Conservation (phyloP, 2,888 invertebrate genomes). For the Monochamus alternatus region DNA sequence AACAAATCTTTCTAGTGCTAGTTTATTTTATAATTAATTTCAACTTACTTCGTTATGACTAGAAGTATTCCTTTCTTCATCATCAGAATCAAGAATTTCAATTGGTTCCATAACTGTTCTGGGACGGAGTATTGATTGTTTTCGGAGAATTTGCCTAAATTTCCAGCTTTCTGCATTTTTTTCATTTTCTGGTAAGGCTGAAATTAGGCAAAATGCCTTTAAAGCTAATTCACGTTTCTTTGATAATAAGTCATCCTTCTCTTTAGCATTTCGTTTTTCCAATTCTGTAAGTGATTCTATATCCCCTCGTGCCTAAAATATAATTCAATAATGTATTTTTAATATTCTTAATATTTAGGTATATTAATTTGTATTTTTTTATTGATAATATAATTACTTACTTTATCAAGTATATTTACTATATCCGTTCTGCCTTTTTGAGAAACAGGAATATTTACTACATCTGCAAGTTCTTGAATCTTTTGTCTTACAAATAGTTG, state of each 20-base stretch:
- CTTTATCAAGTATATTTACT: constrained; percentile 43
- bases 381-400: constrained; percentile 22
- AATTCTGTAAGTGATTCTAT: constrained; percentile 42
- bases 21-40: not conserved
- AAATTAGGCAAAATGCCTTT: constrained; percentile 43
- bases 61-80: constrained; percentile 31
- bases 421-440: constrained; percentile 42
- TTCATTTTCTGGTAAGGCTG: constrained; percentile 45
- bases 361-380: too few species aligned
- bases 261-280: constrained; percentile 21
- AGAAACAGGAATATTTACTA: constrained; percentile 41
- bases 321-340: too few species aligned
- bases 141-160: constrained; percentile 40
- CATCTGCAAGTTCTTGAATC: constrained; percentile 49
- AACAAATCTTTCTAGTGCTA: not conserved
- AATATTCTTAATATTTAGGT: too few species aligned
- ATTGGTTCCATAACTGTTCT: constrained; percentile 37
- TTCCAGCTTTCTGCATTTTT: constrained; percentile 46
- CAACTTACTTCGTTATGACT: not conserved
- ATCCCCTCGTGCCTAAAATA: constrained; percentile 46
- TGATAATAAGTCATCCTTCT: constrained; percentile 41
- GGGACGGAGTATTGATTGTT: not conserved
- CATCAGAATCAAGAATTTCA: constrained; percentile 49
- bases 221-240: constrained; percentile 37
- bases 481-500: constrained; percentile 54